A percentile compares a stretch with the other conserved stretches of the same genome.
phyloP scores from a whole-genome alignment of 1,140 invertebrate species.

The Aphidius ervi region DNA sequence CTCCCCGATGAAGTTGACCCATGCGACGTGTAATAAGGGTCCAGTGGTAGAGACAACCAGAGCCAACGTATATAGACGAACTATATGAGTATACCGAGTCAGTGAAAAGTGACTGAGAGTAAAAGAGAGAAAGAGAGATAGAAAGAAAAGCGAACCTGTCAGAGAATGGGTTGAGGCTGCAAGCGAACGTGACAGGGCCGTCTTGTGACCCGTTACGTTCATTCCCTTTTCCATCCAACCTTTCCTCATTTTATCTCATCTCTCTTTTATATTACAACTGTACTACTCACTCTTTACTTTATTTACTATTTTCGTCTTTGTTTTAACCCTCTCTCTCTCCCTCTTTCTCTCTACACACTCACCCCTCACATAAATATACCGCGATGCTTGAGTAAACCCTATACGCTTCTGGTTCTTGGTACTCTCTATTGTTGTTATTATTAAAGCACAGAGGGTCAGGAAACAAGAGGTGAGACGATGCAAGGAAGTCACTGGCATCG shows the following conservation, averaged over 20 bases:
- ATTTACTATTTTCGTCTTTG: too few species aligned
- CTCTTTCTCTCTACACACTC: constrained; percentile 9
- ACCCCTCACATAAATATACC: constrained; percentile 33
- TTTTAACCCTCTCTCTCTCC: too few species aligned
- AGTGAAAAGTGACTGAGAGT: constrained; percentile 22
- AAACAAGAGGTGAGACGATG: constrained; percentile 22
- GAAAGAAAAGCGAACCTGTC: constrained; percentile 15
- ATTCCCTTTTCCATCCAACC: constrained; percentile 18
- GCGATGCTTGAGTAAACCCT: constrained; percentile 37
- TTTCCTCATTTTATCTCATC: constrained; percentile 28
- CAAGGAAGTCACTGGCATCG: neutral
- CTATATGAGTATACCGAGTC: neutral
- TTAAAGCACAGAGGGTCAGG: constrained; percentile 44
- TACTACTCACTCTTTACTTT: neutral
- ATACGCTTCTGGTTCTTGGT: constrained; percentile 41
- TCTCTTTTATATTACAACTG: constrained; percentile 13
- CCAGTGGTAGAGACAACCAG: constrained; percentile 29
- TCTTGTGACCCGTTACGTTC: constrained; percentile 45
- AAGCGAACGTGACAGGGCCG: constrained; percentile 49
- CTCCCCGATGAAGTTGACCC: constrained; percentile 49
- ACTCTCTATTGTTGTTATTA: constrained; percentile 50
- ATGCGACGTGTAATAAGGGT: constrained; percentile 51
- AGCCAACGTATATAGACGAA: constrained; percentile 21
- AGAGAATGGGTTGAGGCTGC: constrained; percentile 39
- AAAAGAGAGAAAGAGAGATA: constrained; percentile 11